Evolutionary conservation across 2,888 invertebrate genomes (phyloP).

Genomic region (Hirtodrosophila confusa): DNA sequence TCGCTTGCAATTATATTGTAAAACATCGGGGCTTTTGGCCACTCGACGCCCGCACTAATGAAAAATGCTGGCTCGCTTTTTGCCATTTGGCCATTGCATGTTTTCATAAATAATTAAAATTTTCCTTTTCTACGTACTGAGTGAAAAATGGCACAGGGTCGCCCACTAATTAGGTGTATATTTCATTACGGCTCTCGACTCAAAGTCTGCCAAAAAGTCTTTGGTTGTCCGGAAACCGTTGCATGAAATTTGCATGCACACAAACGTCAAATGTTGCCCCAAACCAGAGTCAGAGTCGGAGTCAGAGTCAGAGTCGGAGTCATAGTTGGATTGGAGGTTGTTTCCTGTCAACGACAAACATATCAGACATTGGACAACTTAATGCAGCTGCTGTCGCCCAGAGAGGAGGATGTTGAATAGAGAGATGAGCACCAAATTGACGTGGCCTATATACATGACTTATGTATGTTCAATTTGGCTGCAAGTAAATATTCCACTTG

Average conservation of each 20-base stretch:
- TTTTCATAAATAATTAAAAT: constrained; percentile 77
- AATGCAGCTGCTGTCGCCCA: constrained; percentile 41
- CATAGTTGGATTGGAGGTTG: constrained; percentile 17
- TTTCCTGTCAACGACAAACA: constrained; percentile 36
- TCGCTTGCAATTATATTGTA: constrained; percentile 69
- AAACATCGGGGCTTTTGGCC: constrained; percentile 47
- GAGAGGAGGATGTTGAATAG: neutral
- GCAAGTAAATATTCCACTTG: too few species aligned
- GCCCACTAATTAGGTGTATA: constrained; percentile 65
- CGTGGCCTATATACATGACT: constrained; percentile 18
- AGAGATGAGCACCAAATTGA: constrained; percentile 17
- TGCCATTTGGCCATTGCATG: constrained; percentile 52
- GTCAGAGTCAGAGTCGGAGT: neutral
- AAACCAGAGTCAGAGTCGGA: constrained; percentile 1
- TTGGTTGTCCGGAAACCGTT: constrained; percentile 44
- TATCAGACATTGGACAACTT: constrained; percentile 24
- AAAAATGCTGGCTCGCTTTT: constrained; percentile 59
- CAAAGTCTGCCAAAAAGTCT: constrained; percentile 43
- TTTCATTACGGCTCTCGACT: constrained; percentile 40
- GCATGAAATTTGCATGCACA: constrained; percentile 59
- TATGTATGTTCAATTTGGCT: constrained; percentile 5
- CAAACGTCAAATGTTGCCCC: constrained; percentile 28
- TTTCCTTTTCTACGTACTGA: constrained; percentile 25
- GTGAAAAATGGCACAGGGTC: constrained; percentile 63
- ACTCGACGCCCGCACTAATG: constrained; percentile 64